phyloP scores from a whole-genome alignment of 2,797 vertebrate species.

The Girardinus metallicus region DNA sequence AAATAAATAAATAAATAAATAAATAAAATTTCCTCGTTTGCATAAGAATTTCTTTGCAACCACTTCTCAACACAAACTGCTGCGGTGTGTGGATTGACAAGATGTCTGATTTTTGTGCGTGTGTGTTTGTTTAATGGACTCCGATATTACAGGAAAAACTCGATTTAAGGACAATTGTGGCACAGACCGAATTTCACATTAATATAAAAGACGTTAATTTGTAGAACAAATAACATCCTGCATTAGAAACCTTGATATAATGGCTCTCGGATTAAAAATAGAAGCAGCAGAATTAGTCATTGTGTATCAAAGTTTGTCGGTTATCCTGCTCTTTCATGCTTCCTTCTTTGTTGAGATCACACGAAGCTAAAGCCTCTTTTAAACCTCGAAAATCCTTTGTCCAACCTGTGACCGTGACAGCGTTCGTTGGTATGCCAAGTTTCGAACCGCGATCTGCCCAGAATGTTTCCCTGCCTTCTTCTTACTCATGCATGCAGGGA shows the following conservation, averaged over 20 bases:
- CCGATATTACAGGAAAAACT: background rate
- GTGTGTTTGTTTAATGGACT: background rate
- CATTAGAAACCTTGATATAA: background rate
- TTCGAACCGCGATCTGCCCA: slow-evolving; percentile 11
- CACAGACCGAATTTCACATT: background rate
- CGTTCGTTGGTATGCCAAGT: background rate
- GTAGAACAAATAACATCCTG: background rate
- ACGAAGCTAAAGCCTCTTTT: background rate
- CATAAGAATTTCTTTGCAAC: background rate
- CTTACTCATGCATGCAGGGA: slow-evolving; percentile 8
- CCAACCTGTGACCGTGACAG: background rate
- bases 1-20: no score
- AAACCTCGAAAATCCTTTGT: background rate
- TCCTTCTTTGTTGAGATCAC: background rate
- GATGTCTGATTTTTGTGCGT: background rate
- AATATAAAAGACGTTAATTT: background rate
- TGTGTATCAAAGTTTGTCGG: slow-evolving; percentile 11
- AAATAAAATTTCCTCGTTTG: background rate
- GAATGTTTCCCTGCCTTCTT: slow-evolving; percentile 3
- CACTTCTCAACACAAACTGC: background rate
- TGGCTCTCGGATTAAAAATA: background rate
- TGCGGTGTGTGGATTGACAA: background rate
- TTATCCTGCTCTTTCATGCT: background rate
- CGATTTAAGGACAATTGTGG: no score
- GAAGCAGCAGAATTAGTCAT: slow-evolving; percentile 21